Conservation (phyloP, 2,113 vertebrate genomes). For the Sterna hirundo region DNA sequence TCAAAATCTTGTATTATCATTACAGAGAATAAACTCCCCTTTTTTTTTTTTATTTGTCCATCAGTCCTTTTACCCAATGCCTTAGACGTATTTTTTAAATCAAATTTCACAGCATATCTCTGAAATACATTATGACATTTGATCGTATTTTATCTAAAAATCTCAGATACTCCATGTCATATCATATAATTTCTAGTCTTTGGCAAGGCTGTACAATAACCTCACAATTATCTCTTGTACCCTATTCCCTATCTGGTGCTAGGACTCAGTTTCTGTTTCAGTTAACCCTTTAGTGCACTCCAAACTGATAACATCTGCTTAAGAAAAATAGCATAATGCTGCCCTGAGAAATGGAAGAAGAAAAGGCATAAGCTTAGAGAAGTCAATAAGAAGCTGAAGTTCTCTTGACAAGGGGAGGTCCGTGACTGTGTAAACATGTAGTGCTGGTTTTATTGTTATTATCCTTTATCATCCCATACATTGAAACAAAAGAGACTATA, state of each 20-base stretch:
- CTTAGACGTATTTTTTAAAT: neutral
- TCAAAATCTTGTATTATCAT: neutral
- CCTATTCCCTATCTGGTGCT: neutral
- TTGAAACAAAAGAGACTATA: neutral
- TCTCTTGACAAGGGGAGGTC: neutral
- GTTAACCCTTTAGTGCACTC: neutral
- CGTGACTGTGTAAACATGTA: neutral
- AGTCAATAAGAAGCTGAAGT: neutral
- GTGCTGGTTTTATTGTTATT: neutral
- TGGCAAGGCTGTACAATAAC: neutral
- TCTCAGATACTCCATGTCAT: neutral
- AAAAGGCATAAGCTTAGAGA: neutral
- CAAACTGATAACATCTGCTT: neutral
- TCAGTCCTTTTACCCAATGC: neutral
- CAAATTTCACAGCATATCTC: neutral
- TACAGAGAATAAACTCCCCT: neutral
- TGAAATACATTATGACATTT: neutral
- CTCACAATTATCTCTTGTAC: neutral
- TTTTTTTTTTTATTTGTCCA: neutral
- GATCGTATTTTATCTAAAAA: neutral
- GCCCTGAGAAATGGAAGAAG: neutral
- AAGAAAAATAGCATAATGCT: neutral
- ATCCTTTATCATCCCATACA: neutral
- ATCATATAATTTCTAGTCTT: neutral
- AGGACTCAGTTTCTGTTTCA: constrained; percentile 13